phyloP scores from a whole-genome alignment of 2,113 vertebrate species.

The Plestiodon gilberti region DNA sequence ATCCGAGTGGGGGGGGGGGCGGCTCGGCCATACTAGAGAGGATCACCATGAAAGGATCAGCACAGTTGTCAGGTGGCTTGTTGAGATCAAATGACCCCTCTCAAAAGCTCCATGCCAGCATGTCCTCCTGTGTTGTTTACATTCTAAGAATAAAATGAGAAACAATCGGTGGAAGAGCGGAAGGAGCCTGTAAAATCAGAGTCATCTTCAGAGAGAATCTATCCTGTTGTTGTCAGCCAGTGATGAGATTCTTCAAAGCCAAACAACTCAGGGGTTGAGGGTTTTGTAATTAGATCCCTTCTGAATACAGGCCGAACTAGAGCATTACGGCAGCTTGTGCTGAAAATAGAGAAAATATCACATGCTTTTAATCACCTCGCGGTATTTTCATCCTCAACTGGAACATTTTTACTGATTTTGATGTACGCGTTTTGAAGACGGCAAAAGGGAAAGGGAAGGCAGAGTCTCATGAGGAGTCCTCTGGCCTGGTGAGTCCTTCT shows the following conservation, averaged over 20 bases:
- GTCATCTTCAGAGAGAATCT: not conserved
- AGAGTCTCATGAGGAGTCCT: not conserved
- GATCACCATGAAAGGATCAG: not conserved
- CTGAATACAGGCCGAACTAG: not conserved
- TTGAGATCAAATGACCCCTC: not conserved
- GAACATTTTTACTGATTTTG: not conserved
- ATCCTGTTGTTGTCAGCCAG: not conserved
- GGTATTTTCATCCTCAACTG: constrained; percentile 1
- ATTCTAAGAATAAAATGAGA: not conserved
- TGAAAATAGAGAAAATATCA: not conserved
- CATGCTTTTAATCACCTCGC: not conserved
- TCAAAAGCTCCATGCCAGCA: not conserved
- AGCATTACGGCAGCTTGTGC: not conserved
- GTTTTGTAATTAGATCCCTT: not conserved
- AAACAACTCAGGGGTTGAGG: not conserved
- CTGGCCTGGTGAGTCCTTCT: constrained; percentile 2
- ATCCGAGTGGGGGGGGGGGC: too few species aligned
- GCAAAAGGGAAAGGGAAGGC: not conserved
- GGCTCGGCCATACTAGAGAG: not conserved
- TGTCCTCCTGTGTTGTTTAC: not conserved
- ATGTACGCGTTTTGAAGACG: not conserved
- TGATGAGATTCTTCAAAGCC: not conserved
- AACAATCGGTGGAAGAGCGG: not conserved
- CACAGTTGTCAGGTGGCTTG: not conserved
- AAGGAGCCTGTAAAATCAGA: not conserved